Evolutionary conservation across 1,140 invertebrate species (phyloP).

Genomic region (Procambarus clarkii): DNA sequence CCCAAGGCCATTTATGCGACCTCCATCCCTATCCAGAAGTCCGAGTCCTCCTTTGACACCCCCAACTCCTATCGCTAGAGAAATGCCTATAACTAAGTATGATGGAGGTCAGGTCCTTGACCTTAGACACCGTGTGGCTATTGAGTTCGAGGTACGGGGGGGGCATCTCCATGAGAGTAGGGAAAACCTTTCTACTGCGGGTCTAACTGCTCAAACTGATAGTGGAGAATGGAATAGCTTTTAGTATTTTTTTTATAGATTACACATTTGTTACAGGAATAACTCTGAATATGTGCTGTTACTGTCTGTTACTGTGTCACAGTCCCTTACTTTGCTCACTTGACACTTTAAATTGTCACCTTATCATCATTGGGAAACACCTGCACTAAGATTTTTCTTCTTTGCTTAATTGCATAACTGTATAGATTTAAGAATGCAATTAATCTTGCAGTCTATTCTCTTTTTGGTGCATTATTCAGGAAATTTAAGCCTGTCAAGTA

Average conservation of each 20-base stretch:
- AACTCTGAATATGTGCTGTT: slow-evolving; percentile 46
- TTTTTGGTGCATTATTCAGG: slow-evolving; percentile 62
- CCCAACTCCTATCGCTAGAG: slow-evolving; percentile 63
- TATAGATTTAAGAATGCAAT: slow-evolving; percentile 17
- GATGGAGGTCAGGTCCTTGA: slow-evolving; percentile 40
- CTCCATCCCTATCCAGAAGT: slow-evolving; percentile 54
- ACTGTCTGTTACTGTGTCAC: slow-evolving; percentile 43
- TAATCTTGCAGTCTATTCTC: slow-evolving; percentile 36
- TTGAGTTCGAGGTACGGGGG: slow-evolving; percentile 61
- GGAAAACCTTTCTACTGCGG: slow-evolving; percentile 58
- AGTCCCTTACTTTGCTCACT: slow-evolving; percentile 46
- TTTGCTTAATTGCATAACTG: slow-evolving; percentile 28
- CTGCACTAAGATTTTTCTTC: slow-evolving; percentile 36
- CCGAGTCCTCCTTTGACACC: slow-evolving; percentile 64
- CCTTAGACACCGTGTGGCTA: slow-evolving; percentile 30
- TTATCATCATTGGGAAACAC: slow-evolving; percentile 43
- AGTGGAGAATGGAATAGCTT: slow-evolving; percentile 65
- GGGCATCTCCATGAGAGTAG: slow-evolving; percentile 62
- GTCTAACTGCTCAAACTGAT: slow-evolving; percentile 63
- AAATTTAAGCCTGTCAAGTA: slow-evolving; percentile 36
- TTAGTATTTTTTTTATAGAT: slow-evolving; percentile 42
- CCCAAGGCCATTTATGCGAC: slow-evolving; percentile 52
- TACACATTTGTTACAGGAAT: slow-evolving; percentile 46
- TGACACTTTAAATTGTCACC: slow-evolving; percentile 43
- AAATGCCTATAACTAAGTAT: slow-evolving; percentile 58